Evolutionary conservation across 2,113 vertebrate genomes (phyloP).

Genomic region (Saguinus midas): DNA sequence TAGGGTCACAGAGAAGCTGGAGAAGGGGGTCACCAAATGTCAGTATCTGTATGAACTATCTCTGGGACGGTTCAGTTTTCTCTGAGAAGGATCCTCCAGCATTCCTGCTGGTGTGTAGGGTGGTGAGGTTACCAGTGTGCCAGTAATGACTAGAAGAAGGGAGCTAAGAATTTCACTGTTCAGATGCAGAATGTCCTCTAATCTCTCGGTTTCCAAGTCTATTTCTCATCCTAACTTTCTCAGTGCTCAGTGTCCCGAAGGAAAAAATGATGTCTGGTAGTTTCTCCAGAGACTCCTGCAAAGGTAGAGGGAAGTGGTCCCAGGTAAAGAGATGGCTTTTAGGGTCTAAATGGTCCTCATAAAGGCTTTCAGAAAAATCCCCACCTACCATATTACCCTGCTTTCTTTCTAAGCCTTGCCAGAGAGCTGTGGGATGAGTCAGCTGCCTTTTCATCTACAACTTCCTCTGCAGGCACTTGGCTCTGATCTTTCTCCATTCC

Average conservation of each 20-base stretch:
- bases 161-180: neutral
- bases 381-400: neutral
- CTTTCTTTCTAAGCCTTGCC: neutral
- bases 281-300: neutral
- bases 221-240: neutral
- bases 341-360: neutral
- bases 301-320: neutral
- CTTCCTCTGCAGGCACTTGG: conserved; percentile 2
- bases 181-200: neutral
- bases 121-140: neutral
- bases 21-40: neutral
- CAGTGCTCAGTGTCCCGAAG: neutral
- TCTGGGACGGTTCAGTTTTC: neutral
- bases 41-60: neutral
- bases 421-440: neutral
- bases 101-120: neutral
- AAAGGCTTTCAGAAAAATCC: neutral
- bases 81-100: neutral
- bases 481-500: conserved; percentile 53
- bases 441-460: neutral
- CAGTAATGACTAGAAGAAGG: neutral
- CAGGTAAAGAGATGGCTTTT: neutral
- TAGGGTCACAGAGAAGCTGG: neutral
- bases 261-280: neutral
- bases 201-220: neutral